Base-by-base conservation (phyloP, 2,113 vertebrate genomes). In the Gila orcuttii region DNA sequence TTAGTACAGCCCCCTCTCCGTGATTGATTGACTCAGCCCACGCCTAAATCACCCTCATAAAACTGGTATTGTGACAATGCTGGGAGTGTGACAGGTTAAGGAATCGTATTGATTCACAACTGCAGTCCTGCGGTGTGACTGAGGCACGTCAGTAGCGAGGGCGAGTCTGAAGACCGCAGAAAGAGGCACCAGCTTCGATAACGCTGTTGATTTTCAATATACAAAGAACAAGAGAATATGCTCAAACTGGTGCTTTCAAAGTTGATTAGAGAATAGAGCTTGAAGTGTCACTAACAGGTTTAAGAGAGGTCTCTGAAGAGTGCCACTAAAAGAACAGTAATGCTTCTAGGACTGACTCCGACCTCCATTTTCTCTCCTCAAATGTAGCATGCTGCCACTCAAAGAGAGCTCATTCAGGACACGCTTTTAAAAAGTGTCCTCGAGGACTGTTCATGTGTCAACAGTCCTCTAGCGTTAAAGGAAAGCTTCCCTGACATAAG, bases 41-140 rank as follows among this genome's bases (percentile, higher is more conserved):
- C 19, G 75, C 84, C 85, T 88, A 88, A 90, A 90, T 90, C 89
- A 88, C 89, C 85, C 83, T 79, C 87, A 90, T 90, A 86, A 86
- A 90, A 76, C 79, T 52, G 82, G 88, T 89, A 89, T 89, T 89
- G 88, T 89, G 86, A 89, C 86, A 89, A 82, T 79, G 77, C 81
- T 62, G 85, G 82, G 85, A 89, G 84, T 83, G 88, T 84, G 86
- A 89, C 88, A 89, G 88, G 86, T 86, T 88, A 86, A 86, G 87
- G 80, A 86, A 88, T 88, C 55, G 80, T 78, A 86, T 82, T 88
- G 88, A 88, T 89, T 89, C 88, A 88, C 86, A 81, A 83, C 84
- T 74, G 86, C 68, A 69, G 82, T 60, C 64, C 64, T 33, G 76
- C 64, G 59, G 82, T 25, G 33, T 69, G 86, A 79, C 66, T 3